Percentiles rank a stretch among this genome's conserved stretches.
phyloP scores from a whole-genome alignment of 2,797 vertebrate genomes.

The Malacoctenus gilli region DNA sequence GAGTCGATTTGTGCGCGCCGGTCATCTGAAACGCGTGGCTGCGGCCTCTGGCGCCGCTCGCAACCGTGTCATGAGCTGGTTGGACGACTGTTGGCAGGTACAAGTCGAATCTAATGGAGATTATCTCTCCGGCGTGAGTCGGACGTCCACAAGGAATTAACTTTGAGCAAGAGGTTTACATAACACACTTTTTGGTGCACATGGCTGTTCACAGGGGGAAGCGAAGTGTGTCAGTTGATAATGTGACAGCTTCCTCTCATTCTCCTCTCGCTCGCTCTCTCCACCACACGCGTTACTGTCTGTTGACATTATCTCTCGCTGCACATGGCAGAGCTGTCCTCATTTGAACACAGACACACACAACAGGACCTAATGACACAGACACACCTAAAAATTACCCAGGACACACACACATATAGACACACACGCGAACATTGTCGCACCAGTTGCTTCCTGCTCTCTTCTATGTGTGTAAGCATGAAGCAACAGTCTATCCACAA shows the following conservation, averaged over 20 bases:
- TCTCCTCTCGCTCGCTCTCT: constrained; percentile 14
- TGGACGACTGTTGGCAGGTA: constrained; percentile 50
- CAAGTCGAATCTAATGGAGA: constrained; percentile 57
- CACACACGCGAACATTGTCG: constrained; percentile 23
- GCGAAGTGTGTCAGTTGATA: constrained; percentile 62
- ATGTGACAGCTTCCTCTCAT: constrained; percentile 59
- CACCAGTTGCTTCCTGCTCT: constrained; percentile 47
- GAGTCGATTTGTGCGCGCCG: no score
- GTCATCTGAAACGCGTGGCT: no score
- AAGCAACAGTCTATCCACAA: constrained; percentile 3
- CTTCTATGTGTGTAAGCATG: background rate
- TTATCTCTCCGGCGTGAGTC: constrained; percentile 47
- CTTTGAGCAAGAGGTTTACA: constrained; percentile 30
- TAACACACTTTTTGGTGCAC: constrained; percentile 25
- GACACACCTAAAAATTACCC: background rate
- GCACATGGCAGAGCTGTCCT: constrained; percentile 36
- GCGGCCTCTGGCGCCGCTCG: no score
- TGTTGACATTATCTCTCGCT: constrained; percentile 51
- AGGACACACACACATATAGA: background rate
- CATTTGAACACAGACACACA: constrained; percentile 6
- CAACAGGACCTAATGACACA: background rate
- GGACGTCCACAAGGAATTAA: constrained; percentile 62
- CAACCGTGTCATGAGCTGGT: constrained; percentile 28
- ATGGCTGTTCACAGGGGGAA: constrained; percentile 44
- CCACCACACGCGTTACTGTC: constrained; percentile 18